Evolutionary conservation across 2,113 vertebrate species (phyloP), one percentile per base, ranked within the genome.

Genomic region (Myotis lucifugus): DNA sequence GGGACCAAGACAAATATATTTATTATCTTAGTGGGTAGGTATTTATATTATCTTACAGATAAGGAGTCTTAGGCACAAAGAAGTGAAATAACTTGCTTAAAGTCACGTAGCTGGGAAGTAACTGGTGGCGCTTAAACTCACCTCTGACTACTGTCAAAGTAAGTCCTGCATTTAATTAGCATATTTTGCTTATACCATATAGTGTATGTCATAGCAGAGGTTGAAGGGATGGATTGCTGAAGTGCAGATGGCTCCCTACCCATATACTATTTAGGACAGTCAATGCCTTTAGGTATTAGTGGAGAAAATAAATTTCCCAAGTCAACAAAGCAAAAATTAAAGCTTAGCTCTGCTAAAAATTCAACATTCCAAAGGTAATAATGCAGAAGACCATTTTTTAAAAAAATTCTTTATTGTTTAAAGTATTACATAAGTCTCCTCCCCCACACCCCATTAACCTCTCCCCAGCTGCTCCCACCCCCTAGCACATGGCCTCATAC

Each of bases 41-140:
- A 94, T 93, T 95, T 42, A 73, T 84, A 72, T 79, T 79, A 61
- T 84, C 74, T 95, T 67, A 67, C 4, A 77, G 66, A 54, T 88
- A 84, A 90, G 21, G 46, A 90, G 81, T 56, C 69, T 52, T 73
- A 81, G 59, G 32, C 37, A 23, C 52, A 90, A 74, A 67, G 21
- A 88, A 40, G 5, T 85, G 18, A 92, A 95, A 10, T 87, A 74
- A 84, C 42, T 94, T 95, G 59, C 69, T 78, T 84, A 76, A 87
- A 70, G n/a, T 90, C 50, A 72, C 8, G 69, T 77, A 76, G 10
- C n/a, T 95, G 46, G 74, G 17, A 94, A 88, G 4, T 95, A 67
- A 74, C 34, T 69, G 9, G 40, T 77, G 77, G 67, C 85, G 14
- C 29, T 21, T 70, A 23, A 86, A 85, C 29, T 6, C 46, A 76